A percentile compares a stretch with the other conserved stretches of the same genome.
Conservation (phyloP, 2,888 invertebrate species). For the Eupithecia pulchellata region DNA sequence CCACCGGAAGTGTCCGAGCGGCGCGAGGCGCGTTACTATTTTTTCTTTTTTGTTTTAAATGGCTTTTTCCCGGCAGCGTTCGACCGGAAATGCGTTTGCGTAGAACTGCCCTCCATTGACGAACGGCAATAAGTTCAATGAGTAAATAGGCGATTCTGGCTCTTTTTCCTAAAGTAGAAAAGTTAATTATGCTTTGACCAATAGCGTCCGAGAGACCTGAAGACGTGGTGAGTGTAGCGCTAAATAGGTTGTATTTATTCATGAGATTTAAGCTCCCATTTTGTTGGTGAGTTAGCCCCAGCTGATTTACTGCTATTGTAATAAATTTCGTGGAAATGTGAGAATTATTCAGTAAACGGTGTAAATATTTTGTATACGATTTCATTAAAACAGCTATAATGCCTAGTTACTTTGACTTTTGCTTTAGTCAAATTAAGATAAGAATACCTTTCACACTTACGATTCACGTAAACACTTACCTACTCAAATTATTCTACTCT, state of each 20-base stretch:
- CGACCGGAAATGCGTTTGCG: slow-evolving; percentile 85
- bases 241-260: slow-evolving; percentile 85
- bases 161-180: slow-evolving; percentile 61
- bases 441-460: not conserved
- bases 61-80: slow-evolving; percentile 84
- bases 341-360: slow-evolving; percentile 64
- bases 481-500: no score
- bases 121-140: slow-evolving; percentile 68
- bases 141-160: slow-evolving; percentile 68
- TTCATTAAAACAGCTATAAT: slow-evolving; percentile 43
- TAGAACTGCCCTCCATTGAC: slow-evolving; percentile 75
- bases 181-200: slow-evolving; percentile 58
- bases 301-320: slow-evolving; percentile 80
- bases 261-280: slow-evolving; percentile 81
- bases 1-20: slow-evolving; percentile 86
- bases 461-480: not conserved
- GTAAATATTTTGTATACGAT: slow-evolving; percentile 50
- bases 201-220: slow-evolving; percentile 59
- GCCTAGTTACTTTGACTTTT: slow-evolving; percentile 15
- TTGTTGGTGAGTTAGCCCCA: slow-evolving; percentile 79
- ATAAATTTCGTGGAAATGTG: slow-evolving; percentile 78
- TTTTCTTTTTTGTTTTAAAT: slow-evolving; percentile 85
- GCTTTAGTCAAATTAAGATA: slow-evolving; percentile 1
- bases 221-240: slow-evolving; percentile 74
- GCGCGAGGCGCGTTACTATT: slow-evolving; percentile 83